Evolutionary conservation across 2,888 invertebrate species (phyloP).

Genomic region (Plebejus argus): DNA sequence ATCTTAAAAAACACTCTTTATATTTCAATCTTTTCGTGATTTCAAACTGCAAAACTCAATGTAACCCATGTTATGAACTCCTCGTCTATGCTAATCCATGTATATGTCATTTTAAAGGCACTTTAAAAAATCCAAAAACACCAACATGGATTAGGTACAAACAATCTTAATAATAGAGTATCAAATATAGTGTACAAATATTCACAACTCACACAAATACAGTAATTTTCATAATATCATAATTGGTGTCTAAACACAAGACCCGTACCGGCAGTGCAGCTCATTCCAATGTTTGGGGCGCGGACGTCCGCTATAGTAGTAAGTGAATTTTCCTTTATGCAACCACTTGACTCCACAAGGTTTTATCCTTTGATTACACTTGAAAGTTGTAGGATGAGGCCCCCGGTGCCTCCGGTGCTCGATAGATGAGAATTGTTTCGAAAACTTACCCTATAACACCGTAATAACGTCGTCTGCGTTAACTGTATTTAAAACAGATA

Average conservation of each 20-base stretch:
- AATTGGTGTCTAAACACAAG: constrained; percentile 42
- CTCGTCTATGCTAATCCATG: no score
- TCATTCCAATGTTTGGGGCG: constrained; percentile 66
- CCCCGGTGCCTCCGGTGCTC: constrained; percentile 53
- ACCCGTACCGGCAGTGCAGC: constrained; percentile 45
- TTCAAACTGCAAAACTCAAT: no score
- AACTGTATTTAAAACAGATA: not conserved
- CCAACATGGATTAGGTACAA: not conserved
- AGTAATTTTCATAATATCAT: no score
- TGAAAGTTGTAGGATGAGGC: constrained; percentile 52
- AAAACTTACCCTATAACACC: constrained; percentile 51
- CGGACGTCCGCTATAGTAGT: constrained; percentile 61
- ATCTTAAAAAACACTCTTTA: no score
- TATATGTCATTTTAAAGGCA: not conserved
- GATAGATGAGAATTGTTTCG: constrained; percentile 59
- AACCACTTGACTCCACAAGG: constrained; percentile 65
- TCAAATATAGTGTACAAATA: no score
- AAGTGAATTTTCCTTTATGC: constrained; percentile 76
- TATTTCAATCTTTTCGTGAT: no score
- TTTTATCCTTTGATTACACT: constrained; percentile 72
- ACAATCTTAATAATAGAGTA: no score
- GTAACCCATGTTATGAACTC: no score
- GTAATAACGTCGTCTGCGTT: constrained; percentile 3
- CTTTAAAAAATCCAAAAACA: no score
- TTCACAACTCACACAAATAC: not conserved